Percentiles rank a stretch among this genome's conserved stretches.
These are phyloP conservation scores for Odontocolon sp. DNA, from an alignment of 2,888 invertebrate genomes.

Conservation along the genomic window DNA sequence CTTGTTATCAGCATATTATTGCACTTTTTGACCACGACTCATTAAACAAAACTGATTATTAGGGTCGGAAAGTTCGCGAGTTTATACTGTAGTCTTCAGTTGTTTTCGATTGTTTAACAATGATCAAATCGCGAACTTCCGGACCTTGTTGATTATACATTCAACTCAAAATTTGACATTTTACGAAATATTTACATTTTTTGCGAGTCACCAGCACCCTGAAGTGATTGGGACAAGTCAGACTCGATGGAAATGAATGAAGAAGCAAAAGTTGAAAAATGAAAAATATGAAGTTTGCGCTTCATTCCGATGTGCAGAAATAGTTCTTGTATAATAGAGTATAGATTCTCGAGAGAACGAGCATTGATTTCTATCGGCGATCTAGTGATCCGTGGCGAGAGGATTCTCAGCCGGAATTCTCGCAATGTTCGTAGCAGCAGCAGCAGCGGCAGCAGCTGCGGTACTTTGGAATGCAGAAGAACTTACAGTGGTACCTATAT, in stretches of 20 bases:
- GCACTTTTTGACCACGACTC: no score
- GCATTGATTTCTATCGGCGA: slow-evolving; percentile 59
- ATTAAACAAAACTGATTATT: no score
- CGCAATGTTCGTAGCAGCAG: slow-evolving; percentile 17
- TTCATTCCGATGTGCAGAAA: slow-evolving; percentile 6
- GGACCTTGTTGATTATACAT: no score
- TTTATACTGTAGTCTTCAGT: no score
- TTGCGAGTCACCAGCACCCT: no score
- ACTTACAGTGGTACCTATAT: slow-evolving; percentile 31
- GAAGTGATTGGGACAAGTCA: not conserved
- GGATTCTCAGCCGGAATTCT: slow-evolving; percentile 42
- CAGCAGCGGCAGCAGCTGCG: slow-evolving; percentile 27
- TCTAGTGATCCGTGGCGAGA: slow-evolving; percentile 55
- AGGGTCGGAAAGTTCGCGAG: no score
- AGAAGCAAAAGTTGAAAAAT: not conserved
- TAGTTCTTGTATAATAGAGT: slow-evolving; percentile 14
- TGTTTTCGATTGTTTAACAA: no score
- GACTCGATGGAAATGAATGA: no score
- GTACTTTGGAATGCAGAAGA: slow-evolving; percentile 51
- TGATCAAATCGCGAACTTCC: no score
- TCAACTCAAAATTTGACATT: no score
- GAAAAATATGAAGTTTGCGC: not conserved
- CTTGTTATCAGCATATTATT: no score
- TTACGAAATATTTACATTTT: no score
- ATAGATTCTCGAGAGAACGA: slow-evolving; percentile 41